Base-by-base conservation (phyloP, 2,113 vertebrate genomes). In the Plectropomus leopardus region DNA sequence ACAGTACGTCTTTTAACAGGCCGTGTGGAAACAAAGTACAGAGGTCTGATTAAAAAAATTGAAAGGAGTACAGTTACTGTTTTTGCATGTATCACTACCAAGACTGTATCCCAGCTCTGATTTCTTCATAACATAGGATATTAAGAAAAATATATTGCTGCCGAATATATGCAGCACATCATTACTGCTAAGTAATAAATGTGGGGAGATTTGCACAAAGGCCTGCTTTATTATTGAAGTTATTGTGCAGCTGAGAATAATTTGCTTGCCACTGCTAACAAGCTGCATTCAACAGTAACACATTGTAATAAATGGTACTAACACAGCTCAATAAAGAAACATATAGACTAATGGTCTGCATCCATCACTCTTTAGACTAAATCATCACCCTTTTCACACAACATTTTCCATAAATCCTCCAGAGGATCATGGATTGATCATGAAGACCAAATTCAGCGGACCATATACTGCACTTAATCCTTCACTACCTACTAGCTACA, bases 191-290 rank as follows among this genome's bases (percentile, higher is more conserved):
- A 60, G 53, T n/a, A 26, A 55, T 72, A 76, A n/a, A 70, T 26
- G 61, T 53, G 32, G 23, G 11, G 45, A 48, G 28, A 68, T 63
- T 69, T 61, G 5, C 23, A 85, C 63, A 76, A 69, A 36, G 72
- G 24, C 10, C 24, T 32, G 45, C 42, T 78, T 76, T 73, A 64
- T 68, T 63, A 34, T 19, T 63, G 34, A 57, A 66, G 30, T 83
- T 50, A 76, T 11, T 65, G 44, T 42, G 5, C 66, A 70, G 51
- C 72, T 77, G 72, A 74, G 60, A 53, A 59, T 74, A 75, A 58
- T 83, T 81, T 65, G 45, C 78, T 65, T 16, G 19, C 69, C 42
- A 10, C 74, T 21, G 54, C 63, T 79, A 86, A 84, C 67, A 71
- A 82, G 71, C 47, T 47, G 51, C 23, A 7, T 10, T 69, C 23